Percentiles rank a stretch among this genome's conserved stretches.
Conservation (phyloP, 2,797 vertebrate genomes). For the Hipposideros larvatus region DNA sequence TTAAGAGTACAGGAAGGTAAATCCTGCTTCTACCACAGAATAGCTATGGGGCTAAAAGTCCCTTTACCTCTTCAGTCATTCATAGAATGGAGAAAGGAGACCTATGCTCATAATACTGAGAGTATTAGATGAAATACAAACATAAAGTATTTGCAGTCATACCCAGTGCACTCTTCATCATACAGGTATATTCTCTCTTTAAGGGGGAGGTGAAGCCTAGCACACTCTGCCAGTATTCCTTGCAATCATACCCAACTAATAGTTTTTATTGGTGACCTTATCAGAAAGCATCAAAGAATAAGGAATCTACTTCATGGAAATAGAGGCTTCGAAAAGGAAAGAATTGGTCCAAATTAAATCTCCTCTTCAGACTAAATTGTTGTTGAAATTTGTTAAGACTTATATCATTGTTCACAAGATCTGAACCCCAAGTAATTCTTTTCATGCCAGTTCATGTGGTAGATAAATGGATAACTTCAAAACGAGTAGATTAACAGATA, state of each 20-base stretch:
- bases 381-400: slow-evolving; percentile 8
- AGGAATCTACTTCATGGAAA: background rate
- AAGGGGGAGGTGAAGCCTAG: background rate
- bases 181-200: background rate
- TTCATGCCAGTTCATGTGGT: background rate
- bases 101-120: background rate
- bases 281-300: background rate
- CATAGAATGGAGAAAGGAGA: background rate
- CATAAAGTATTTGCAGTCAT: background rate
- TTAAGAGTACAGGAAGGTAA: background rate
- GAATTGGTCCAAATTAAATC: background rate
- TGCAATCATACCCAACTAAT: background rate
- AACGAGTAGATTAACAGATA: background rate
- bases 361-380: background rate
- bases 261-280: background rate
- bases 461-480: background rate
- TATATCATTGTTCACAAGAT: background rate
- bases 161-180: background rate
- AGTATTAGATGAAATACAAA: background rate
- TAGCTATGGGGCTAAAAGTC: background rate
- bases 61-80: background rate
- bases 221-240: background rate
- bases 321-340: background rate
- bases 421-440: background rate
- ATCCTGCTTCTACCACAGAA: background rate